phyloP scores from a whole-genome alignment of 1,140 invertebrate species.

The Anthonomus grandis region DNA sequence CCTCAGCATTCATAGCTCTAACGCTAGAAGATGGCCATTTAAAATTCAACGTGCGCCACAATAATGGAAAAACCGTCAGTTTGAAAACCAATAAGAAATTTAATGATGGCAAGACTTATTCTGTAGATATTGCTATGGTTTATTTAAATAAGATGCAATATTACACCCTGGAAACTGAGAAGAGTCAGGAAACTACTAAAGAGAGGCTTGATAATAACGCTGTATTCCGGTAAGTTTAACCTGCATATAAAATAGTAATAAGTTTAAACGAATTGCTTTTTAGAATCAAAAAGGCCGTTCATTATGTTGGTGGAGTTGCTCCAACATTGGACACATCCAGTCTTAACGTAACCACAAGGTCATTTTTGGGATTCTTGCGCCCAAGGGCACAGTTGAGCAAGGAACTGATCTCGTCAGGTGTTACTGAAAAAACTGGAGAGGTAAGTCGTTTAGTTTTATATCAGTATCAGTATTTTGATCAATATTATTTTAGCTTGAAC shows the following conservation, averaged over 20 bases:
- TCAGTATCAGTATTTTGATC: neutral
- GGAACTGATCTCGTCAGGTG: constrained; percentile 23
- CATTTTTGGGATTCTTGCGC: constrained; percentile 37
- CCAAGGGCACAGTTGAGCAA: constrained; percentile 10
- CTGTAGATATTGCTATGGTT: constrained; percentile 60
- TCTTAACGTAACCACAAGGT: constrained; percentile 26
- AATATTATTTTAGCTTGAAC: constrained; percentile 16
- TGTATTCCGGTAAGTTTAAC: constrained; percentile 11
- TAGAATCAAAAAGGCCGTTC: constrained; percentile 29
- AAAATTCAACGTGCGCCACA: constrained; percentile 70
- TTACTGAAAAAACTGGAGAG: constrained; percentile 20
- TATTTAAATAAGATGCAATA: constrained; percentile 11
- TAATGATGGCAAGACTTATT: constrained; percentile 78
- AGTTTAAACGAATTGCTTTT: neutral
- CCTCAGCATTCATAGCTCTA: constrained; percentile 50
- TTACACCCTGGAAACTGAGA: constrained; percentile 19
- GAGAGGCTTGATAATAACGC: constrained; percentile 1
- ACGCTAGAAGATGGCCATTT: constrained; percentile 72
- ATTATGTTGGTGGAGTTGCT: constrained; percentile 37
- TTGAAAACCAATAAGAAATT: constrained; percentile 69
- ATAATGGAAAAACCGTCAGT: constrained; percentile 49
- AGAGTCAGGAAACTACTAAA: neutral
- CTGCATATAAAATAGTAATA: neutral
- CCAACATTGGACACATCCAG: constrained; percentile 24
- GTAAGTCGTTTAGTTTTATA: neutral